These are phyloP conservation scores for Nannoperca australis DNA, from an alignment of 2,797 vertebrate species.

Conservation along the genomic window DNA sequence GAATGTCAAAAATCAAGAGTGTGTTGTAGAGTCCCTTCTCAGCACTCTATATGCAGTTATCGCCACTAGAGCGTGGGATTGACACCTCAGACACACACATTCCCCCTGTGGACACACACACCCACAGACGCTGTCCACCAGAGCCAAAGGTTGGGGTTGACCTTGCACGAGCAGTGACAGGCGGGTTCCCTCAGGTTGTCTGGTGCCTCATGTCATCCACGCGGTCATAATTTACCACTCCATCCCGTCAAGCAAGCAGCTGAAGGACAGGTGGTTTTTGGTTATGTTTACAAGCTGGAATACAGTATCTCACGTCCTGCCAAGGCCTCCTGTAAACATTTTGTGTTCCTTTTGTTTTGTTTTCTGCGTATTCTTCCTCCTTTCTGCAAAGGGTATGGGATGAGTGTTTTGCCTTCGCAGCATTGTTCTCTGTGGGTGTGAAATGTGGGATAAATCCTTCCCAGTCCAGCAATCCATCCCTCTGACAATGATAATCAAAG, in stretches of 20 bases:
- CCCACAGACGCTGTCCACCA: conserved; percentile 27
- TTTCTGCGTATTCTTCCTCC: conserved; percentile 26
- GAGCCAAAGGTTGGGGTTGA: conserved; percentile 43
- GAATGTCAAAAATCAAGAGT: conserved; percentile 67
- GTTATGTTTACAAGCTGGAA: conserved; percentile 30
- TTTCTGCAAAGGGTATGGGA: conserved; percentile 33
- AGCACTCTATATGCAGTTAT: conserved; percentile 56
- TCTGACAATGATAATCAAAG: conserved; percentile 67
- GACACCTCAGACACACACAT: conserved; percentile 54
- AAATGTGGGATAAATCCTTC: conserved; percentile 59
- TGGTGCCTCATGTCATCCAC: conserved; percentile 14
- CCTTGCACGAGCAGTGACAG: conserved; percentile 51
- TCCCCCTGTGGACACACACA: conserved; percentile 17
- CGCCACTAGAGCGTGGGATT: conserved; percentile 58
- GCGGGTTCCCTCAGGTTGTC: conserved; percentile 31
- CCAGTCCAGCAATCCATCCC: conserved; percentile 46
- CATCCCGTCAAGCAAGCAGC: background rate
- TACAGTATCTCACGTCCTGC: conserved; percentile 14
- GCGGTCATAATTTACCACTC: conserved; percentile 28
- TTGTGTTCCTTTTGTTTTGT: conserved; percentile 9
- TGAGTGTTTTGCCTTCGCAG: conserved; percentile 43
- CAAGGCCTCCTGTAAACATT: conserved; percentile 26
- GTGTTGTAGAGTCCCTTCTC: conserved; percentile 32
- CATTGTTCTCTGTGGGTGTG: conserved; percentile 47
- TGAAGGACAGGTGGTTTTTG: conserved; percentile 11